Conservation (phyloP, 2,888 invertebrate genomes). For the Arge pagana region DNA sequence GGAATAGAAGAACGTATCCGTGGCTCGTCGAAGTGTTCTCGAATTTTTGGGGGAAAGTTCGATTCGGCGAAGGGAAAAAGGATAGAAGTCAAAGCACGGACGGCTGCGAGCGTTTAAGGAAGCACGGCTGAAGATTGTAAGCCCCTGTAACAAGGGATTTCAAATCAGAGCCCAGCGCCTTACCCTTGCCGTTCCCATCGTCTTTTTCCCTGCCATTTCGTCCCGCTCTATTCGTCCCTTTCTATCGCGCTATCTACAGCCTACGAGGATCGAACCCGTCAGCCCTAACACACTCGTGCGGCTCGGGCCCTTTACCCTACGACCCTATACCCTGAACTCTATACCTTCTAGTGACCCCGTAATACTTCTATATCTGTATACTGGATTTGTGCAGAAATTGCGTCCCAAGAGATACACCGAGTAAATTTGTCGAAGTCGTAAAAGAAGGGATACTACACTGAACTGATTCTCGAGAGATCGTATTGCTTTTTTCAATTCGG, state of each 20-base stretch:
- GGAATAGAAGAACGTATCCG: constrained; percentile 11
- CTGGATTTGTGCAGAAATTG: constrained; percentile 13
- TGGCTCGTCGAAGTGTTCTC: constrained; percentile 17
- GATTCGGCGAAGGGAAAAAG: constrained; percentile 16
- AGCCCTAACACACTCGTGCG: constrained; percentile 3
- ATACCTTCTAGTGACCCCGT: not conserved
- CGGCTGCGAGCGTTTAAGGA: constrained; percentile 14
- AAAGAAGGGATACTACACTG: constrained; percentile 9
- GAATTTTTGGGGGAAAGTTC: constrained; percentile 19
- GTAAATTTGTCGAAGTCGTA: constrained; percentile 11
- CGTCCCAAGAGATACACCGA: constrained; percentile 6
- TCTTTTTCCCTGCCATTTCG: no score
- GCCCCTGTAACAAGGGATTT: constrained; percentile 24
- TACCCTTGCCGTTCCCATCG: not conserved
- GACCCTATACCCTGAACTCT: constrained; percentile 6
- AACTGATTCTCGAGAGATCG: not conserved
- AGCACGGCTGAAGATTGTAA: constrained; percentile 17
- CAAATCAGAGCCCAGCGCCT: constrained; percentile 16
- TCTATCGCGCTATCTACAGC: no score
- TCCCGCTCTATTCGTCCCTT: no score
- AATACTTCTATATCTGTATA: constrained; percentile 5
- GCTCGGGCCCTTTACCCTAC: not conserved
- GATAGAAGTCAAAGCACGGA: constrained; percentile 13
- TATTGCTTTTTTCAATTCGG: no score
- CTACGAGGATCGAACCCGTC: constrained; percentile 13